Base-by-base conservation (phyloP, 2,113 vertebrate species). In the Suncus etruscus region DNA sequence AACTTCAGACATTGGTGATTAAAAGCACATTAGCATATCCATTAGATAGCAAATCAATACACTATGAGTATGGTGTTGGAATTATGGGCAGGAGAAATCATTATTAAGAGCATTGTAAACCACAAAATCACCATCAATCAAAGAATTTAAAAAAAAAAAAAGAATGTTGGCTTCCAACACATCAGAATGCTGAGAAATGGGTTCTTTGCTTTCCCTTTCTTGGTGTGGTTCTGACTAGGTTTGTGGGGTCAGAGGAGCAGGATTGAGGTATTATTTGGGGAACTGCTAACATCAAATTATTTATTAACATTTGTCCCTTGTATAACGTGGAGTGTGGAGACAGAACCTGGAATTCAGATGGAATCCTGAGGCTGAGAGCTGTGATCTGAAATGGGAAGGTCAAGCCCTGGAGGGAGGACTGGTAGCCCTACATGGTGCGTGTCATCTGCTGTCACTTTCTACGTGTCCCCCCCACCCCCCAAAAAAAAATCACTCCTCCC, bases 401-500 rank as follows among this genome's bases (percentile, higher is more conserved):
- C 82, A 61, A 16, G 54, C 54, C 54, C 15, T 18, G 51, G 51
- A 54, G 51, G 51, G 15, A 39, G 39, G 39, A 39, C 39, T 39
- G 51, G 15, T 15, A 54, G 8, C 54, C 54, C 54, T 14, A 11
- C 54, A 54, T 16, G 3, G 54, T 54, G 54, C 54, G 1, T 54
- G 50, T n/a, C 54, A 79, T 78, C 93, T 92, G 93, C 81, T 88
- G 29, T 80, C 51, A 93, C 92, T 96, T 96, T 83, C 86, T 87
- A 92, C 96, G 70, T 74, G 95, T 93, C 74, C 86, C 54, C 70
- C 70, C 94, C 3, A 54, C 54, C 54, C 54, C 54, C 54, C 54
- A 16, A 16, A 12, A 16, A 16, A 54, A n/a, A n/a, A n/a, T n/a
- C 51, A 15, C 51, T 15, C 58, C 58, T 22, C 58, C 58, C 58